Conservation (phyloP, 2,797 vertebrate genomes). For the Hoplostethus mediterraneus region DNA sequence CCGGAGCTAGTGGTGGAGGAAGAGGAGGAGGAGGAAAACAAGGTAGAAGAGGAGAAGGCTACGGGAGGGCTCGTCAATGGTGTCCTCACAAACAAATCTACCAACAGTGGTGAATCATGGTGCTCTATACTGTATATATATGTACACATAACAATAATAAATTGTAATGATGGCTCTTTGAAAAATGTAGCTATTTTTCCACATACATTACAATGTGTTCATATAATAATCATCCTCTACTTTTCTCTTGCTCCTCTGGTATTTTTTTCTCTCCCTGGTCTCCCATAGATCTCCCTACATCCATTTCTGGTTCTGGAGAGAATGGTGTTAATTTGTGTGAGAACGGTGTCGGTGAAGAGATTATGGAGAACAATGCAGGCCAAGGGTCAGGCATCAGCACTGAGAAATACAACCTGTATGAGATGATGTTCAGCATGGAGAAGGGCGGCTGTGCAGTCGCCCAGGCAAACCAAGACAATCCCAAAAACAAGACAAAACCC, state of each 20-base stretch:
- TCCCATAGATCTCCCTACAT: neutral
- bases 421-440: constrained; percentile 95
- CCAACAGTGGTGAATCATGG: constrained; percentile 68
- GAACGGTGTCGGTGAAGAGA: constrained; percentile 8
- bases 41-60: constrained; percentile 47
- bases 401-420: constrained; percentile 84
- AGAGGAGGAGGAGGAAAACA: constrained; percentile 50
- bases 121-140: neutral
- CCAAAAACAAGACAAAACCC: constrained; percentile 16
- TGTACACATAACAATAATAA: neutral
- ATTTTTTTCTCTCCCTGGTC: neutral
- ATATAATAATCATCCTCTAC: neutral
- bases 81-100: constrained; percentile 59
- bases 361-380: constrained; percentile 56
- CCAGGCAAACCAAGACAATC: constrained; percentile 42
- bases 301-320: neutral
- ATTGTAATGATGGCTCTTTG: neutral
- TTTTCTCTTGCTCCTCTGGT: neutral
- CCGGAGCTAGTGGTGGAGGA: constrained; percentile 87
- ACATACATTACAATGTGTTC: neutral
- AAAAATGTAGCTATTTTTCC: neutral
- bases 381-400: constrained; percentile 66
- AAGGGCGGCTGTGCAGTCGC: constrained; percentile 73
- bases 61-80: constrained; percentile 59
- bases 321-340: neutral